Evolutionary conservation across 2,888 invertebrate genomes (phyloP).

Genomic region (Melangyna quadrimaculata): DNA sequence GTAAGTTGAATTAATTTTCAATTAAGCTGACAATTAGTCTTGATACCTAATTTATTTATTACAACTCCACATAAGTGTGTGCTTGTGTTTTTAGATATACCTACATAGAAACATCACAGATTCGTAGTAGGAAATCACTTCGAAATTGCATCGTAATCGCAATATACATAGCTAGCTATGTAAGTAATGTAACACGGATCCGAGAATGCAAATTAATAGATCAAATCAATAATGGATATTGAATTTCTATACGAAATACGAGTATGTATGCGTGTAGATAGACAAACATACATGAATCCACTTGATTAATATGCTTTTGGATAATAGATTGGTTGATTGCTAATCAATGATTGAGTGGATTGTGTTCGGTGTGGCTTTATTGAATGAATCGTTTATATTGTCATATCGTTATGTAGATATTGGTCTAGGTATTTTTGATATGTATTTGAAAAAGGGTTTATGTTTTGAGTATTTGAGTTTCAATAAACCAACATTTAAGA

Average conservation of each 20-base stretch:
- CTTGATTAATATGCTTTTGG: constrained; percentile 46
- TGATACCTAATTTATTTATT: constrained; percentile 61
- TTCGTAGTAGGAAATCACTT: constrained; percentile 28
- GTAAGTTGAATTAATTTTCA: constrained; percentile 63
- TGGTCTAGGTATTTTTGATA: not conserved
- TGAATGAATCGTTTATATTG: constrained; percentile 10
- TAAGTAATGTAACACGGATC: constrained; percentile 24
- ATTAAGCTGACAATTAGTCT: constrained; percentile 57
- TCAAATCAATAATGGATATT: constrained; percentile 59
- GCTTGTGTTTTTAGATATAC: not conserved
- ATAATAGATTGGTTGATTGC: constrained; percentile 62
- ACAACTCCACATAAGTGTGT: constrained; percentile 2
- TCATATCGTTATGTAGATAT: constrained; percentile 6
- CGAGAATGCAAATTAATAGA: constrained; percentile 63
- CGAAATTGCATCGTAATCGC: constrained; percentile 6
- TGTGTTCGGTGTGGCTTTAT: constrained; percentile 21
- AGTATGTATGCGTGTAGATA: not conserved
- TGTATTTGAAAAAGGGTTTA: not conserved
- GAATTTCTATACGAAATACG: constrained; percentile 27
- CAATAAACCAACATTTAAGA: not conserved
- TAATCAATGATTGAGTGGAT: constrained; percentile 63
- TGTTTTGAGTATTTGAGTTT: not conserved
- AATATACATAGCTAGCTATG: not conserved
- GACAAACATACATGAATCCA: not conserved
- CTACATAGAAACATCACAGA: not conserved